These are phyloP conservation scores for Myotis lucifugus DNA, from an alignment of 2,113 vertebrate species.

Conservation along the genomic window DNA sequence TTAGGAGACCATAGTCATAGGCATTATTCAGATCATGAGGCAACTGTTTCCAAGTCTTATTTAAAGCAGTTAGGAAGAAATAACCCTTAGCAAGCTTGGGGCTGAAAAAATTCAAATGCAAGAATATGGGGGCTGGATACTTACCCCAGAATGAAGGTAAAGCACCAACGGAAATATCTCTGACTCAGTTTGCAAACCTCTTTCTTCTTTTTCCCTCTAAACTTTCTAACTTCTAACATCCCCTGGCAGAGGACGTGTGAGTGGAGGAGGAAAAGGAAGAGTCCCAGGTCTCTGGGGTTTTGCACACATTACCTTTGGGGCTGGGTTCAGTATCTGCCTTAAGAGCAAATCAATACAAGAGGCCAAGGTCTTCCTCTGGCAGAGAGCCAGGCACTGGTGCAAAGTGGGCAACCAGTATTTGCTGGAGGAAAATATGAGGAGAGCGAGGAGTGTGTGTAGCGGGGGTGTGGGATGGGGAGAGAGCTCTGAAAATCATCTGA, in stretches of 20 bases:
- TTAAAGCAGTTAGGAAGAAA: constrained; percentile 21
- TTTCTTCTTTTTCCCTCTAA: not conserved
- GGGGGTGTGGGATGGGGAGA: too few species aligned
- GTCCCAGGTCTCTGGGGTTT: not conserved
- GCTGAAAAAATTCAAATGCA: not conserved
- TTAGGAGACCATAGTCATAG: not conserved
- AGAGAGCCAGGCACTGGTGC: not conserved
- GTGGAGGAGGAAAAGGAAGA: not conserved
- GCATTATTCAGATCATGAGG: not conserved
- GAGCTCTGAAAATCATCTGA: not conserved
- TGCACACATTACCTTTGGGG: not conserved
- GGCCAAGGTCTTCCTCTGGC: not conserved
- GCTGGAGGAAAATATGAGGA: not conserved
- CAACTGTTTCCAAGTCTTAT: constrained; percentile 1
- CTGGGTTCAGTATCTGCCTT: not conserved
- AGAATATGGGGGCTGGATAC: not conserved
- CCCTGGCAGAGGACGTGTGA: not conserved
- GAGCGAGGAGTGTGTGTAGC: too few species aligned
- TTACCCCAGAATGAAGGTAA: not conserved
- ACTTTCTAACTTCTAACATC: not conserved
- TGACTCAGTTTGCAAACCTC: not conserved
- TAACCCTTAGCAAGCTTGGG: not conserved
- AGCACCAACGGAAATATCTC: not conserved
- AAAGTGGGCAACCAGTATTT: too few species aligned
- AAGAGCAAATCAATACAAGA: not conserved